Evolutionary conservation across 1,140 invertebrate genomes (phyloP), one percentile per base, ranked within the genome.

Genomic region (Trypoxylus dichotomus): DNA sequence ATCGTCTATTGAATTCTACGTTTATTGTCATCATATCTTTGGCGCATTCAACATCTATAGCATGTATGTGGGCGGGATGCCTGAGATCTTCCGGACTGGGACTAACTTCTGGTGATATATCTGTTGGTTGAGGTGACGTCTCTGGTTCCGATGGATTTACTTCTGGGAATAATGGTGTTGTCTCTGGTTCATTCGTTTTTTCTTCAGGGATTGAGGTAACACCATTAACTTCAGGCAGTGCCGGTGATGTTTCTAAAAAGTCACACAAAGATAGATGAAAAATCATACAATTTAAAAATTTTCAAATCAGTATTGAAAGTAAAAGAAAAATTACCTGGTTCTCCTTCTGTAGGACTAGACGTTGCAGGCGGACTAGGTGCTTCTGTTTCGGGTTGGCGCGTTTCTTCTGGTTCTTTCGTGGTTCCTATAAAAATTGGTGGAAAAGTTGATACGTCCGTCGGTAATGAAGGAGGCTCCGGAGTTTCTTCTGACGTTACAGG

Each of bases 11-110:
- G 84, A 95, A 95, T 85, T 93, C 92, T 2, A 95, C 90, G 73
- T 92, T 91, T 60, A 95, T 94, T 0, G 91, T 93, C 94, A 95
- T 95, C 90, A 91, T 91, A 76, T 94, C 93, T 84, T 94, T 94
- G 58, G 91, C 91, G 82, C 94, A 95, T 76, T 92, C 87, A 1
- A 95, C 94, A 24, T 93, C 91, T 68, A 95, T 91, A 1, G 88
- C 89, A 81, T 94, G 92, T 79, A 95, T 93, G 80, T 94, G 92
- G 10, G 94, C 92, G 32, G 92, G 92, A 82, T 94, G 92, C 68
- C 89, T 89, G 10, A 89, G 79, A 63, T 89, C 88, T 42, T 90
- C 89, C 8, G 88, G 87, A 11, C 77, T 84, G 7, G 32, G 72
- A 7, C 8, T 58, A 74, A 10, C 41, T 29, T 76, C 76, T 63